Conservation (phyloP, 2,113 vertebrate genomes). For the Macaca nemestrina region DNA sequence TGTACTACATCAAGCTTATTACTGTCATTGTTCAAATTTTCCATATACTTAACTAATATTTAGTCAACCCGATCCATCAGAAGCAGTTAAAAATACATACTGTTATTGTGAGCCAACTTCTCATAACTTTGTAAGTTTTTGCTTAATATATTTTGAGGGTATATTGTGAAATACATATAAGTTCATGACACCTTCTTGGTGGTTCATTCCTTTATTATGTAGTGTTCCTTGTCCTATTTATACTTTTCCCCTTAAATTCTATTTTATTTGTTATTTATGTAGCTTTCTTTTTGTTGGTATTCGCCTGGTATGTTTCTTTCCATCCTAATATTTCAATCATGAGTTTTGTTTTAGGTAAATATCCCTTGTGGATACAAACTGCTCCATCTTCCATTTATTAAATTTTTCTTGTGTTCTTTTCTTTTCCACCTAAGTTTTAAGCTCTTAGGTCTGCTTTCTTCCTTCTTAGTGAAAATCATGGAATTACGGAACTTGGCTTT, state of each 20-base stretch:
- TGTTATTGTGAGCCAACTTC: neutral
- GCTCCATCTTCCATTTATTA: neutral
- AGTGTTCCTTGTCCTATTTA: neutral
- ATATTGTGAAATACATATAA: neutral
- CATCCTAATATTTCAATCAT: neutral
- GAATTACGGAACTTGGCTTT: neutral
- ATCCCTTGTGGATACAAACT: neutral
- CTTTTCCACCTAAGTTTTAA: neutral
- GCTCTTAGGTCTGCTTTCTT: neutral
- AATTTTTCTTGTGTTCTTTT: neutral
- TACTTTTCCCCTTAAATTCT: neutral
- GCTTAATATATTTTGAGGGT: neutral
- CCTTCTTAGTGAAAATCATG: neutral
- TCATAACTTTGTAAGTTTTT: constrained; percentile 10
- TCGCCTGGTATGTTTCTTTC: neutral
- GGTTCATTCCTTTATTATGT: neutral
- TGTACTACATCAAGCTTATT: neutral
- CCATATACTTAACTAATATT: neutral
- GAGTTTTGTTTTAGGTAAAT: neutral
- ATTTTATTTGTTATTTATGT: neutral
- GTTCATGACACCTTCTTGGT: neutral
- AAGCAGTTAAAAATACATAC: neutral
- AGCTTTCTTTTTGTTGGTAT: neutral
- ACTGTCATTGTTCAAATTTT: neutral
- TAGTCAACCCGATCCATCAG: neutral